These are phyloP conservation scores for Hyphantria cunea DNA, from an alignment of 1,140 invertebrate species.

Conservation along the genomic window DNA sequence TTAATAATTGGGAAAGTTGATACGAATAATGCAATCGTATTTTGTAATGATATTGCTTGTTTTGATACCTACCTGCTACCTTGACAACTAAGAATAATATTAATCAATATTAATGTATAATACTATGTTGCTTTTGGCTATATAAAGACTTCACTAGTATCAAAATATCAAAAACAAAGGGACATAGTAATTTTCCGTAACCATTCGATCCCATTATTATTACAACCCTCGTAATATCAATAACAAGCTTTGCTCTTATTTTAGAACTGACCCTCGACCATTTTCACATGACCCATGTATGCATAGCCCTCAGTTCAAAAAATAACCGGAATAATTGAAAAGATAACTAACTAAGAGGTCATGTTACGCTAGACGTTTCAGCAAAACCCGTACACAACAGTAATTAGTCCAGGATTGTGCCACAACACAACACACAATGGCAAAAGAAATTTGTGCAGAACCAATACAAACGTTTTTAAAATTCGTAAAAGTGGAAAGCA, in stretches of 20 bases:
- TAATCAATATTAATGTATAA: no score
- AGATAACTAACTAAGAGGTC: constrained; percentile 1
- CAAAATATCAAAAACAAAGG: constrained; percentile 4
- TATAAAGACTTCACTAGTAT: no score
- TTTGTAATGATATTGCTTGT: no score
- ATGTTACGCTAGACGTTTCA: constrained; percentile 1
- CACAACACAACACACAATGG: constrained; percentile 11
- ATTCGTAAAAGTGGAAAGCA: not conserved
- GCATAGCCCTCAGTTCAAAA: not conserved
- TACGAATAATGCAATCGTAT: no score
- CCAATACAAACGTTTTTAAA: constrained; percentile 20
- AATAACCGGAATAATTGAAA: constrained; percentile 8
- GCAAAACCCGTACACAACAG: constrained; percentile 12
- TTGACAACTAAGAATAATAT: not conserved
- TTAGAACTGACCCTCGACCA: constrained; percentile 10
- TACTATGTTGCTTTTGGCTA: no score
- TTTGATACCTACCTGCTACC: no score
- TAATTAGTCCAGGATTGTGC: constrained; percentile 20
- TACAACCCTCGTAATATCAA: constrained; percentile 2
- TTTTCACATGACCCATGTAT: constrained; percentile 11
- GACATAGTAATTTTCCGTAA: not conserved
- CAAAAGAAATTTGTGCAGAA: constrained; percentile 20
- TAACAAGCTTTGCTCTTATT: constrained; percentile 11
- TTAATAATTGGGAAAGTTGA: no score
- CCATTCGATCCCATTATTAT: constrained; percentile 2